Percentiles rank a stretch among this genome's conserved stretches.
phyloP scores from a whole-genome alignment of 1,140 invertebrate species.

The Drosophila grimshawi region DNA sequence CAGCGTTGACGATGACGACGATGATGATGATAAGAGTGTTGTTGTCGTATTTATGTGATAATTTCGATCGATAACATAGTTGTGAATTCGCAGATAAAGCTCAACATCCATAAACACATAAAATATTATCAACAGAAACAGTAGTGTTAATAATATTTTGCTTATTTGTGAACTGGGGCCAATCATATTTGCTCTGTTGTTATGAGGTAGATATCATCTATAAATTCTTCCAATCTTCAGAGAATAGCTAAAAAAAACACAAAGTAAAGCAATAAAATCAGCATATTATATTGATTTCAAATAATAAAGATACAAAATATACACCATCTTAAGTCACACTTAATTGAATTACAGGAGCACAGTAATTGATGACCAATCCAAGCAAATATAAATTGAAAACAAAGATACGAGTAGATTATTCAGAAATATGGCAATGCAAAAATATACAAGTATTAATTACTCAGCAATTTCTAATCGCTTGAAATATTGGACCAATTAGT shows the following conservation, averaged over 20 bases:
- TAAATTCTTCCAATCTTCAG: slow-evolving; percentile 57
- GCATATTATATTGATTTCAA: slow-evolving; percentile 1
- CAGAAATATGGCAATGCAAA: slow-evolving; percentile 7
- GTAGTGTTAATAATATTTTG: slow-evolving; percentile 85
- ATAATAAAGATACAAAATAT: neutral
- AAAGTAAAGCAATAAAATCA: neutral
- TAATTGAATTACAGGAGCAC: neutral
- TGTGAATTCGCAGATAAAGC: slow-evolving; percentile 87
- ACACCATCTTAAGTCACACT: neutral
- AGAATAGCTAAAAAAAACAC: slow-evolving; percentile 45
- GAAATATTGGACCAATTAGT: neutral
- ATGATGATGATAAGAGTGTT: neutral
- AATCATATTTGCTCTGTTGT: slow-evolving; percentile 84
- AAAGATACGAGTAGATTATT: neutral
- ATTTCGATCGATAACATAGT: slow-evolving; percentile 85
- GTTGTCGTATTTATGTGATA: slow-evolving; percentile 71
- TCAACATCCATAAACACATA: slow-evolving; percentile 87
- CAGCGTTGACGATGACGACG: slow-evolving; percentile 4
- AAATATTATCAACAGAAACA: slow-evolving; percentile 86
- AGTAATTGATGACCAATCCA: neutral
- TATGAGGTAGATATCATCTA: slow-evolving; percentile 68
- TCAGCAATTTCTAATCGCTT: slow-evolving; percentile 13
- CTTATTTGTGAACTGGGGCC: slow-evolving; percentile 87
- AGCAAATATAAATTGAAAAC: neutral
- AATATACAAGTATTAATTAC: slow-evolving; percentile 11